Evolutionary conservation across 1,140 invertebrate genomes (phyloP).

Genomic region (Campoletis sonorensis): DNA sequence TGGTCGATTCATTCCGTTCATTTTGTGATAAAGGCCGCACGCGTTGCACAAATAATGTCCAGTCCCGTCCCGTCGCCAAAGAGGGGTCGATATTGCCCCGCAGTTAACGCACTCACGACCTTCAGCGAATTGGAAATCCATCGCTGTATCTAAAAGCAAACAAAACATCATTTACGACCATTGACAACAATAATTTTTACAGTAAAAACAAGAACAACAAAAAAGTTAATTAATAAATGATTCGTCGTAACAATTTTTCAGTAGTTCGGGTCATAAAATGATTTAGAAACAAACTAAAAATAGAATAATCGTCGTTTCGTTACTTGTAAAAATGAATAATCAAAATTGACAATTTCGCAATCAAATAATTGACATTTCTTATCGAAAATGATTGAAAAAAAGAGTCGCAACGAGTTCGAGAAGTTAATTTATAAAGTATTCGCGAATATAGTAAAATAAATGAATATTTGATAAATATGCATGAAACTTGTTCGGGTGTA

Average conservation of each 20-base stretch:
- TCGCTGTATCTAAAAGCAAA: conserved; percentile 85
- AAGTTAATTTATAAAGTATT: too few species aligned
- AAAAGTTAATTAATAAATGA: too few species aligned
- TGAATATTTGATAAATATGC: too few species aligned
- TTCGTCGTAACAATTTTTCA: too few species aligned
- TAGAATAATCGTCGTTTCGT: background rate
- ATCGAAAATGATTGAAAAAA: too few species aligned
- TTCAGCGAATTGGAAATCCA: conserved; percentile 90
- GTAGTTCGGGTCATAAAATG: too few species aligned
- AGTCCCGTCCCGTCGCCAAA: conserved; percentile 97
- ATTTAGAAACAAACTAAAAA: too few species aligned
- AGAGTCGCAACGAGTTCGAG: too few species aligned
- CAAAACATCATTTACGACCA: conserved; percentile 47
- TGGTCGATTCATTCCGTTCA: conserved; percentile 95
- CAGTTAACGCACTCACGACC: conserved; percentile 98
- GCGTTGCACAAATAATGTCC: conserved; percentile 99
- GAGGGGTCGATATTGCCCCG: conserved; percentile 95
- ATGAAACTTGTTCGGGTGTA: too few species aligned
- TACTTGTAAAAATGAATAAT: background rate
- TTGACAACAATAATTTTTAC: background rate
- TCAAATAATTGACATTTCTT: too few species aligned
- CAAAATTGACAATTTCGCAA: too few species aligned
- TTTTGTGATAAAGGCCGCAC: conserved; percentile 96
- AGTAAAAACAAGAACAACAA: conserved; percentile 7
- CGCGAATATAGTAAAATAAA: too few species aligned